phyloP scores from a whole-genome alignment of 2,888 invertebrate genomes.

The Meteorus cinctellus region DNA sequence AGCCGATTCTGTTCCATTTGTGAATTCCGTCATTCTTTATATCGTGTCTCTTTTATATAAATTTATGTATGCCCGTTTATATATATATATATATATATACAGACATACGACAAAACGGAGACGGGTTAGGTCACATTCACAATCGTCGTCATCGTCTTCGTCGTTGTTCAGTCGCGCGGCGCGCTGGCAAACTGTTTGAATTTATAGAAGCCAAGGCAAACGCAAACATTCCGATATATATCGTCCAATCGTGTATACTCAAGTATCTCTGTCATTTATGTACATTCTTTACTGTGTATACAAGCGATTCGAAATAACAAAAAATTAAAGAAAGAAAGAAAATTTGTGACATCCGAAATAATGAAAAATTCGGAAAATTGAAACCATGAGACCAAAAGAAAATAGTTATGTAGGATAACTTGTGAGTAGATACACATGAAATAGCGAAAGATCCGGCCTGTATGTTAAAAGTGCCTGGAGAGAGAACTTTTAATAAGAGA shows the following conservation, averaged over 20 bases:
- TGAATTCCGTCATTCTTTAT: slow-evolving; percentile 64
- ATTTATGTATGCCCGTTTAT: background rate
- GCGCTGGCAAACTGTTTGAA: slow-evolving; percentile 42
- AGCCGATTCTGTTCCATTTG: slow-evolving; percentile 66
- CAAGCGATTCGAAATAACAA: background rate
- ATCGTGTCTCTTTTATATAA: slow-evolving; percentile 6
- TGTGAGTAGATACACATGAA: no score
- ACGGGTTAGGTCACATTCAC: background rate
- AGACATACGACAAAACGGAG: slow-evolving; percentile 22
- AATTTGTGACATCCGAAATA: background rate
- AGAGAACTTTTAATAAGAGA: no score
- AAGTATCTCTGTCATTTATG: slow-evolving; percentile 6
- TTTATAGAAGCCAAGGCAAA: slow-evolving; percentile 57
- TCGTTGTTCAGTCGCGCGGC: background rate
- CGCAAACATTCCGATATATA: slow-evolving; percentile 55
- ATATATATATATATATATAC: slow-evolving; percentile 18
- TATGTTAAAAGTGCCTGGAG: no score
- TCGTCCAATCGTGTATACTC: slow-evolving; percentile 16
- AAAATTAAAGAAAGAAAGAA: background rate
- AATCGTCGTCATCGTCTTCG: background rate
- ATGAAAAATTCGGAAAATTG: background rate
- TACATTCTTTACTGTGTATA: background rate
- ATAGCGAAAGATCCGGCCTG: no score
- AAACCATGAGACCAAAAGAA: background rate
- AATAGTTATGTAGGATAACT: background rate